Percentiles rank a stretch among this genome's conserved stretches.
These are phyloP conservation scores for Ganaspis sp. DNA, from an alignment of 1,140 invertebrate genomes.

Conservation along the genomic window DNA sequence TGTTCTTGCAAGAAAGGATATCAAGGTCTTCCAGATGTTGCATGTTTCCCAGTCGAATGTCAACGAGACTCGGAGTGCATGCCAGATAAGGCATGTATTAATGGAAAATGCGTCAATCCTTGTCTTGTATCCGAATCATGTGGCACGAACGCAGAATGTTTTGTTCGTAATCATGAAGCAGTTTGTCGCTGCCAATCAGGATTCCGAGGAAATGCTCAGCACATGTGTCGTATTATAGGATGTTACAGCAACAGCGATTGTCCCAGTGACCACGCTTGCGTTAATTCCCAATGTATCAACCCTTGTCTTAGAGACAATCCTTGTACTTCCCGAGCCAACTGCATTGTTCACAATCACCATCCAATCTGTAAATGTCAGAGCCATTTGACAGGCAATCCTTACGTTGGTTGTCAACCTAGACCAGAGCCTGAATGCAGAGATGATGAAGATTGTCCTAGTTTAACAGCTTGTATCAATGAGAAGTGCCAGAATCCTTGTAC, in stretches of 20 bases:
- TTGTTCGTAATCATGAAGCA: constrained; percentile 83
- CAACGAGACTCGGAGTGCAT: constrained; percentile 87
- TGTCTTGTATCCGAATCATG: constrained; percentile 87
- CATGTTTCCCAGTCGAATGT: constrained; percentile 87
- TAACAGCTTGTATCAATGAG: constrained; percentile 87
- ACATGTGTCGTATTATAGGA: constrained; percentile 87
- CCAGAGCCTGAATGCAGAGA: constrained; percentile 85
- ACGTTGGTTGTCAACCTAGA: constrained; percentile 85
- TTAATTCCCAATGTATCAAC: constrained; percentile 90
- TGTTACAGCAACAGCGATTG: constrained; percentile 93
- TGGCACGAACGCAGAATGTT: constrained; percentile 90
- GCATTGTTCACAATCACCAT: constrained; percentile 87
- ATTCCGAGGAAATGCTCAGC: constrained; percentile 87
- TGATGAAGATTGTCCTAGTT: constrained; percentile 88
- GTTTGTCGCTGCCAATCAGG: constrained; percentile 88
- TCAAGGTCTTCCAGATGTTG: constrained; percentile 89
- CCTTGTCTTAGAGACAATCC: constrained; percentile 88
- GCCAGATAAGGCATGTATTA: constrained; percentile 87
- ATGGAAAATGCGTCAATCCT: constrained; percentile 89
- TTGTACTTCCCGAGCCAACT: constrained; percentile 87
- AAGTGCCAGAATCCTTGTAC: constrained; percentile 90
- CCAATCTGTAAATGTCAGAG: constrained; percentile 88
- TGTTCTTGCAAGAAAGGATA: constrained; percentile 89
- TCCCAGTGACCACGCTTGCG: constrained; percentile 88
- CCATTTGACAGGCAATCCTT: constrained; percentile 86